A percentile compares a stretch with the other conserved stretches of the same genome.
Conservation (phyloP, 1,140 invertebrate genomes). For the Battus philenor region DNA sequence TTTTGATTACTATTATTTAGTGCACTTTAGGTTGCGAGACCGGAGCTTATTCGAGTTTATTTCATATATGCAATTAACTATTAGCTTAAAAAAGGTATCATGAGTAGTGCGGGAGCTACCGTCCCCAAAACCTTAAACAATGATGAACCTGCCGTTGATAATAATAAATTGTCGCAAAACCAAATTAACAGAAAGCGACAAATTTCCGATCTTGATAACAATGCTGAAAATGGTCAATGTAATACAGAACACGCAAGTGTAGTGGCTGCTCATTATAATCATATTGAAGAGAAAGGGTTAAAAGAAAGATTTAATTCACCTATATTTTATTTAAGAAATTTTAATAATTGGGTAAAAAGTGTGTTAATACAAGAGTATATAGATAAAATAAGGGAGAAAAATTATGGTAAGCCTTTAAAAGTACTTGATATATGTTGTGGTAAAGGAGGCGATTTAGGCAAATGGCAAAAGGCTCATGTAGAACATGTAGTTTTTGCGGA, state of each 20-base stretch:
- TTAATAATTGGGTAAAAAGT: slow-evolving; percentile 99
- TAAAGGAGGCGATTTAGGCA: slow-evolving; percentile 97
- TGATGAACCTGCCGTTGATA: slow-evolving; percentile 3
- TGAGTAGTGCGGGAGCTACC: slow-evolving; percentile 17
- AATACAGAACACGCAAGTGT: slow-evolving; percentile 74
- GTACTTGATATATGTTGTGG: slow-evolving; percentile 90
- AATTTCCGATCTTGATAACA: slow-evolving; percentile 1
- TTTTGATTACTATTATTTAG: too few relatives aligned
- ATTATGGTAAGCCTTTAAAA: slow-evolving; percentile 77
- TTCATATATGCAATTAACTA: too few relatives aligned
- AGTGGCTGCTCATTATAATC: slow-evolving; percentile 92
- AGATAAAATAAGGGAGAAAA: slow-evolving; percentile 78
- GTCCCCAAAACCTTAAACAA: background rate
- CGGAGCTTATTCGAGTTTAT: too few relatives aligned
- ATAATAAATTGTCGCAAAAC: too few relatives aligned
- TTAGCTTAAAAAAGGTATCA: too few relatives aligned
- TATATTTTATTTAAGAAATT: slow-evolving; percentile 96
- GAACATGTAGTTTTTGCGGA: slow-evolving; percentile 95
- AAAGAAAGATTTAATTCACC: slow-evolving; percentile 88
- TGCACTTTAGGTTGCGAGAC: too few relatives aligned
- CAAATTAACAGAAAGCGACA: too few relatives aligned
- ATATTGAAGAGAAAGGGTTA: slow-evolving; percentile 87
- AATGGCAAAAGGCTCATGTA: slow-evolving; percentile 93
- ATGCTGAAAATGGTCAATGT: slow-evolving; percentile 16
- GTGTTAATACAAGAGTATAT: slow-evolving; percentile 90